Evolutionary conservation across 2,888 invertebrate genomes (phyloP), one percentile per base, ranked within the genome.

Genomic region (Tethea ocularis): DNA sequence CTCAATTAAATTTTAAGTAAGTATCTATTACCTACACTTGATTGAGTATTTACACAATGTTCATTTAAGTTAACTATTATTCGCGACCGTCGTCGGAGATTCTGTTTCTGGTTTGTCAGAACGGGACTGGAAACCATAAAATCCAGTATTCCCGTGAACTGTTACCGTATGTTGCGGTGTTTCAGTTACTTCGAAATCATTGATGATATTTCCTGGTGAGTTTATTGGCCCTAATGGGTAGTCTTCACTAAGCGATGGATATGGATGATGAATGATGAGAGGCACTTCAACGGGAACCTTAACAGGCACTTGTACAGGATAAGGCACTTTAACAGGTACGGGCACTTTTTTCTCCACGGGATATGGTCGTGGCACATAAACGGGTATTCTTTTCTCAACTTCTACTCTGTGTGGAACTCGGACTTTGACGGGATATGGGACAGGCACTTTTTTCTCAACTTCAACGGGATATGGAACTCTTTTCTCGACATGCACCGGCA

Each of bases 401-500:
- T 76, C 74, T 26, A 72, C 71, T 15, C 71, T 64, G 59, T 68
- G 64, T 46, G 72, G 64, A 57, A 77, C 61, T 63, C 65, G 69
- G 8, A 74, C 69, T 57, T 69, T 64, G 0, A 70, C 70, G 2
- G 70, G 73, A 68, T 58, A 75, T 23, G 67, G 63, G 20, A 82
- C 78, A 7, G 84, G 84, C 36, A 87, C 82, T 56, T 75, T 77
- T 68, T 82, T 84, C 61, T 84, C 84, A 11, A 84, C 84, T 57
- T 89, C 85, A 4, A 92, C 88, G 1, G 89, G 90, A 68, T 89
- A 89, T 1, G 91, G 91, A 26, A 93, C 88, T 77, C 76, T 84
- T 64, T 89, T 85, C 82, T 94, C 94, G 13, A 91, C 79, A 4
- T 86, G 87, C 0, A 93, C 90, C 2, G 93, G 91, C 70, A 94